phyloP scores from a whole-genome alignment of 2,797 vertebrate species.

The Cottoperca gobio region DNA sequence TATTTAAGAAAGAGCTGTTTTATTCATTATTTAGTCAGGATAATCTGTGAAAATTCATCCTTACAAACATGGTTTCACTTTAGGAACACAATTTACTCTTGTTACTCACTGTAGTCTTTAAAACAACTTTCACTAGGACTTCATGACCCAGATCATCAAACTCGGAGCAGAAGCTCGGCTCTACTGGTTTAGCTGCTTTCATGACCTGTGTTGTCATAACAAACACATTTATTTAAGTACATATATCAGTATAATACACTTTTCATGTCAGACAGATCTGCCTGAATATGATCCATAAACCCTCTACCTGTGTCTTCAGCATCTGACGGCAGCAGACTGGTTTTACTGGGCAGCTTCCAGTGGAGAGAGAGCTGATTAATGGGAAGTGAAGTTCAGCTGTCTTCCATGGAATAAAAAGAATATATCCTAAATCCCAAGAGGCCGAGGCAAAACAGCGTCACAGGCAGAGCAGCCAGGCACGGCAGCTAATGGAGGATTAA shows the following conservation, averaged over 20 bases:
- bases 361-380: constrained; percentile 2
- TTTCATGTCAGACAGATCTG: neutral
- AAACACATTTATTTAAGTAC: constrained; percentile 18
- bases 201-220: constrained; percentile 25
- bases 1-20: neutral
- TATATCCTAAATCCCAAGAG: neutral
- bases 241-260: neutral
- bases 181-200: constrained; percentile 41
- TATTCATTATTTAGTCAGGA: neutral
- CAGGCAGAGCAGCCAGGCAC: neutral
- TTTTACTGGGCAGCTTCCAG: constrained; percentile 15
- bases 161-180: constrained; percentile 15
- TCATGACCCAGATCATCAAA: constrained; percentile 20
- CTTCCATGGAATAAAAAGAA: constrained; percentile 13
- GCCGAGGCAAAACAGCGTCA: neutral
- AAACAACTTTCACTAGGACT: constrained; percentile 5
- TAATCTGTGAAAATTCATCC: neutral
- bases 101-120: neutral
- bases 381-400: neutral
- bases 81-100: neutral
- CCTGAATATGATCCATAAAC: neutral
- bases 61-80: neutral
- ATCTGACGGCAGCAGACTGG: constrained; percentile 13
- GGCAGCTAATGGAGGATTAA: neutral
- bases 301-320: neutral